phyloP scores from a whole-genome alignment of 1,140 invertebrate genomes.

The Hylaeus volcanicus region DNA sequence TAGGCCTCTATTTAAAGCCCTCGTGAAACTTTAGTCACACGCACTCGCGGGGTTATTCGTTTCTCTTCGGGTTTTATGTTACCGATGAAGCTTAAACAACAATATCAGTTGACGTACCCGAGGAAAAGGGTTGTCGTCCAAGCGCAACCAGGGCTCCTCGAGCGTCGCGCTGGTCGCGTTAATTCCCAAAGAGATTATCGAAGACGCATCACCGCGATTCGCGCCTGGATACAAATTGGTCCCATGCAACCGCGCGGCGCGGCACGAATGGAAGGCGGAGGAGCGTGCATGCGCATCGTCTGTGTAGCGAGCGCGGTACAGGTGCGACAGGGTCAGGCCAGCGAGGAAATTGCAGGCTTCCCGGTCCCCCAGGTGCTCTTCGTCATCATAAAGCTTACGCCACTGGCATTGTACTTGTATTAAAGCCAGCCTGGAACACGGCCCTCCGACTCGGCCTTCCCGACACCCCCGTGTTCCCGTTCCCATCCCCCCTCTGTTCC shows the following conservation, averaged over 20 bases:
- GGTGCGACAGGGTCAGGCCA: constrained; percentile 58
- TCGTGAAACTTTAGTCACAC: no score
- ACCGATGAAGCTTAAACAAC: no score
- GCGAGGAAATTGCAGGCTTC: constrained; percentile 76
- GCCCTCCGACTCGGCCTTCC: constrained; percentile 54
- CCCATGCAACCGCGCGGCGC: constrained; percentile 64
- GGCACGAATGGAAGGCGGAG: constrained; percentile 8
- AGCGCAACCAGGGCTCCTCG: constrained; percentile 2
- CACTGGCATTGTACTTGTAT: constrained; percentile 75
- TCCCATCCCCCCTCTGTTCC: background rate
- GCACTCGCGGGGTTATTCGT: no score
- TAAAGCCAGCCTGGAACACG: constrained; percentile 74
- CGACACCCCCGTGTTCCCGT: constrained; percentile 33
- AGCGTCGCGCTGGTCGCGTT: constrained; percentile 34
- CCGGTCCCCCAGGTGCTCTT: constrained; percentile 79
- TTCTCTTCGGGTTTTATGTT: no score
- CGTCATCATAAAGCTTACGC: constrained; percentile 80
- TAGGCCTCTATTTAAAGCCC: no score
- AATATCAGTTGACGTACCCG: no score
- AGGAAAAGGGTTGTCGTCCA: background rate
- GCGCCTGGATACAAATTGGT: constrained; percentile 71
- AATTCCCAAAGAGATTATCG: constrained; percentile 68
- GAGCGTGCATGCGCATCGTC: constrained; percentile 39
- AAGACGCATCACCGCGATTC: constrained; percentile 66
- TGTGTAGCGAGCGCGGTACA: constrained; percentile 50